Percentiles rank a stretch among this genome's conserved stretches.
Conservation (phyloP, 2,797 vertebrate species). For the Coilia nasus region DNA sequence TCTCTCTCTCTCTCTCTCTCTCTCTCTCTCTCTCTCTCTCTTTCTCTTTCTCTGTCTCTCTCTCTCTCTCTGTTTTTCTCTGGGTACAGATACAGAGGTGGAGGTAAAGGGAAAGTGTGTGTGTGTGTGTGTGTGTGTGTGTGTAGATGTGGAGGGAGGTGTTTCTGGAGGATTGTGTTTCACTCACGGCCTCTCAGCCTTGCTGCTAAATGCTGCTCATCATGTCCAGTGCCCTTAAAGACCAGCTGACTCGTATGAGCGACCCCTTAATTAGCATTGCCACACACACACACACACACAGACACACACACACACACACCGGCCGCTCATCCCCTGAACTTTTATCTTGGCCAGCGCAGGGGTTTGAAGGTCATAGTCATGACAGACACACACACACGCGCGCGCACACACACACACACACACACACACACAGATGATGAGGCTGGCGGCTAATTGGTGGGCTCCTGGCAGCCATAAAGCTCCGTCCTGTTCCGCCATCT, state of each 20-base stretch:
- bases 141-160: background rate
- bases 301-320: background rate
- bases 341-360: slow-evolving; percentile 31
- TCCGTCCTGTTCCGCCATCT: slow-evolving; percentile 65
- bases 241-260: slow-evolving; percentile 31
- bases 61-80: slow-evolving; percentile 30
- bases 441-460: slow-evolving; percentile 68
- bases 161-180: slow-evolving; percentile 27
- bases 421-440: no score
- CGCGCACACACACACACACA: slow-evolving; percentile 61
- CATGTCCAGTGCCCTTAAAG: slow-evolving; percentile 24
- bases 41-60: background rate
- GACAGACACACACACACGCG: slow-evolving; percentile 65
- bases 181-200: background rate
- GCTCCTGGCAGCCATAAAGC: slow-evolving; percentile 39
- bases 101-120: background rate
- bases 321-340: slow-evolving; percentile 39
- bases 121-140: background rate
- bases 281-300: background rate
- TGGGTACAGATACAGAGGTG: background rate
- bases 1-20: slow-evolving; percentile 29
- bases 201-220: no score
- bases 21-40: slow-evolving; percentile 33
- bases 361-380: slow-evolving; percentile 76
- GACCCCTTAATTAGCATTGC: slow-evolving; percentile 26